phyloP scores from a whole-genome alignment of 2,113 vertebrate genomes.

The Athene cunicularia region DNA sequence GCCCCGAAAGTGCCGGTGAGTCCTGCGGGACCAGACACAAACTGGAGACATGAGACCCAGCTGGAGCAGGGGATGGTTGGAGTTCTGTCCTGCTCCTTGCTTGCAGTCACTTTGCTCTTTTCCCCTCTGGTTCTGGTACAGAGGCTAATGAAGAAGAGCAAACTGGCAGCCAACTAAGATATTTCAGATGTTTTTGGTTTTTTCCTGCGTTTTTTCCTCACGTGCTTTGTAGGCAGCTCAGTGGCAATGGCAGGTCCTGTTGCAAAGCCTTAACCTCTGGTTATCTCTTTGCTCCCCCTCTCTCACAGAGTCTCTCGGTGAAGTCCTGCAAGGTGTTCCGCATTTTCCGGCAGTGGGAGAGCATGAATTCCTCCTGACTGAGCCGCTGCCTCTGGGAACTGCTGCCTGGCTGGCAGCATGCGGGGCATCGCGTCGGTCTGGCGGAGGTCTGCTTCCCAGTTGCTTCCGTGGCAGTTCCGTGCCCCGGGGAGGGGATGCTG shows the following conservation, averaged over 20 bases:
- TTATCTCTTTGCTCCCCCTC: fast-evolving
- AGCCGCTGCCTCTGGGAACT: not conserved
- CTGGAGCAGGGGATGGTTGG: not conserved
- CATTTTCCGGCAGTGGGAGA: constrained; percentile 93
- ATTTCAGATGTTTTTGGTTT: fast-evolving
- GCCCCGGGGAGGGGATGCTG: not conserved
- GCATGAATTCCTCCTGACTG: constrained; percentile 76
- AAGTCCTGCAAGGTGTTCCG: constrained; percentile 93
- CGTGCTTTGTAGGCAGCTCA: not conserved
- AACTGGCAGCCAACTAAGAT: not conserved
- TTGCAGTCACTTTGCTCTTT: not conserved
- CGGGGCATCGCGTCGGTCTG: fast-evolving
- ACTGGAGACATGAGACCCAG: not conserved
- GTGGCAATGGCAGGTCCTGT: fast-evolving
- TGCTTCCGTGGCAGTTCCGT: fast-evolving
- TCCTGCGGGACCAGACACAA: not conserved
- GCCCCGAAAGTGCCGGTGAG: not conserved
- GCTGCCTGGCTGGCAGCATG: fast-evolving
- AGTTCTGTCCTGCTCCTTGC: not conserved
- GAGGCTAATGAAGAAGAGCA: fast-evolving
- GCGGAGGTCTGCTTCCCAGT: not conserved
- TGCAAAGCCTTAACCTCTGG: fast-evolving
- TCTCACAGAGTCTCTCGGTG: constrained; percentile 82
- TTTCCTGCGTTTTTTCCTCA: not conserved
- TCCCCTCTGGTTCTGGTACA: fast-evolving